Percentiles rank a stretch among this genome's conserved stretches.
phyloP scores from a whole-genome alignment of 2,797 vertebrate genomes.

The Erithacus rubecula region DNA sequence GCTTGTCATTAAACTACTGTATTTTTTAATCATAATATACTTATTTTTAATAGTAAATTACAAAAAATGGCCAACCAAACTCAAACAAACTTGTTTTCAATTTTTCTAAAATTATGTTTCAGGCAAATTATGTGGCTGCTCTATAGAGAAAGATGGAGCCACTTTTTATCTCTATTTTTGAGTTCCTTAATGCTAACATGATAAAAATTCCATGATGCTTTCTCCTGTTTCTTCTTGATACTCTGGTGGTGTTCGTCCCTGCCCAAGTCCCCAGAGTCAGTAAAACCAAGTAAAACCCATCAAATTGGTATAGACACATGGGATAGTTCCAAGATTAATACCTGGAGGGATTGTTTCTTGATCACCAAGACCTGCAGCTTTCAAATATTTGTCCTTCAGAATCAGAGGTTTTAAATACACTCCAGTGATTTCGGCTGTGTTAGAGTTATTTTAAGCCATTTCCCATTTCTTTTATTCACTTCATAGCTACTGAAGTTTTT shows the following conservation, averaged over 20 bases:
- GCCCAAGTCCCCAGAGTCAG: background rate
- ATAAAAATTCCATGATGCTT: background rate
- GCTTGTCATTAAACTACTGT: background rate
- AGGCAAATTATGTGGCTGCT: background rate
- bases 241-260: background rate
- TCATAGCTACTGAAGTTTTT: background rate
- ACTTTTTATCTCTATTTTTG: background rate
- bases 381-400: background rate
- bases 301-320: background rate
- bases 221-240: background rate
- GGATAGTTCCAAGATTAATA: background rate
- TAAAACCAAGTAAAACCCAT: background rate
- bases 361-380: background rate
- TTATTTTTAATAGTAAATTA: background rate
- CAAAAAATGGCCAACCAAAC: background rate
- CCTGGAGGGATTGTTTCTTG: background rate
- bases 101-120: background rate
- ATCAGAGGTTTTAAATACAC: background rate
- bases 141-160: background rate
- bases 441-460: background rate
- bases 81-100: background rate
- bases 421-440: background rate
- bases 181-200: background rate
- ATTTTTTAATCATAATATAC: background rate
- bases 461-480: constrained; percentile 9